Percentiles rank a stretch among this genome's conserved stretches.
phyloP scores from a whole-genome alignment of 1,140 invertebrate genomes.

The Calliopsis andreniformis region DNA sequence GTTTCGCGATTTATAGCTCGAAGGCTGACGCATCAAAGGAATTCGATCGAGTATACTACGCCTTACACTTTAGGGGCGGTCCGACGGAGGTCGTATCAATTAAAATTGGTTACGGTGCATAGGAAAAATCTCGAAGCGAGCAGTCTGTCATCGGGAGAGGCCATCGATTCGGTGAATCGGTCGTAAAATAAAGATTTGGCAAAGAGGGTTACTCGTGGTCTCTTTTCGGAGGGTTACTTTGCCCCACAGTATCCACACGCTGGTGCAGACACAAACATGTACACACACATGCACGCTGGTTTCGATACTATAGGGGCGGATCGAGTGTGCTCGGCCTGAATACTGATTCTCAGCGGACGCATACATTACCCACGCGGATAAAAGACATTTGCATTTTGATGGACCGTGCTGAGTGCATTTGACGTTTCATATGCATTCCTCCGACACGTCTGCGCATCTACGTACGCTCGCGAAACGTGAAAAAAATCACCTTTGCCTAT shows the following conservation, averaged over 20 bases:
- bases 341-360: conserved; percentile 76
- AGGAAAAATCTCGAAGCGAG: conserved; percentile 32
- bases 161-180: conserved; percentile 58
- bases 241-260: conserved; percentile 38
- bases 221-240: conserved; percentile 54
- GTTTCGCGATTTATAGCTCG: conserved; percentile 16
- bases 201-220: conserved; percentile 36
- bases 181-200: conserved; percentile 71
- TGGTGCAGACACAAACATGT: background rate
- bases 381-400: conserved; percentile 78
- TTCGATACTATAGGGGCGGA: conserved; percentile 65
- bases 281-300: conserved; percentile 7
- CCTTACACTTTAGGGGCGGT: background rate
- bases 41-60: conserved; percentile 5
- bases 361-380: conserved; percentile 74
- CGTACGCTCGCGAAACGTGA: conserved; percentile 8
- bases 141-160: conserved; percentile 33
- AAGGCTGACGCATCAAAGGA: conserved; percentile 20
- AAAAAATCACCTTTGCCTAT: conserved; percentile 33
- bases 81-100: conserved; percentile 50
- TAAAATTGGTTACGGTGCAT: conserved; percentile 60
- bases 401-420: conserved; percentile 75
- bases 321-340: conserved; percentile 70
- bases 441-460: conserved; percentile 21
- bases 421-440: conserved; percentile 75